Percentiles rank a stretch among this genome's conserved stretches.
These are phyloP conservation scores for Drosophila anomelani DNA, from an alignment of 2,888 invertebrate genomes.

Conservation along the genomic window DNA sequence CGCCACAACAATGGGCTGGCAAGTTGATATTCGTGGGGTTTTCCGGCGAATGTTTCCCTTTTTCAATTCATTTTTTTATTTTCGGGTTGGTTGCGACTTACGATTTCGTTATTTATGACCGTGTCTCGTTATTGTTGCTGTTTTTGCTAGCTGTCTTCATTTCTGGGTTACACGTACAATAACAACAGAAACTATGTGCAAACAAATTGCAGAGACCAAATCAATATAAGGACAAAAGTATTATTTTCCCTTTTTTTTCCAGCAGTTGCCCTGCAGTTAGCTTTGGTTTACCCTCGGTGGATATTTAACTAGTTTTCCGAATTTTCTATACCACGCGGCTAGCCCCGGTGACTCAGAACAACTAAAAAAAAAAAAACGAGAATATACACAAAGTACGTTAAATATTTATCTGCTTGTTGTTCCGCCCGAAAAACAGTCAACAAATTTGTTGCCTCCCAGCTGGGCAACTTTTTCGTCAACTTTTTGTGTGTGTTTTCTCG, in stretches of 20 bases:
- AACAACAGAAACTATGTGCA: constrained; percentile 54
- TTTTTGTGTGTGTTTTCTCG: constrained; percentile 26
- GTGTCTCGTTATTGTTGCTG: constrained; percentile 55
- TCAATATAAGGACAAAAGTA: constrained; percentile 61
- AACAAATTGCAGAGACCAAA: constrained; percentile 76
- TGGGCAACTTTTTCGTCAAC: constrained; percentile 17
- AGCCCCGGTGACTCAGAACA: constrained; percentile 11
- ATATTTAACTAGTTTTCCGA: constrained; percentile 77
- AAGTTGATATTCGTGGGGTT: constrained; percentile 53
- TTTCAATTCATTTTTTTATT: constrained; percentile 33
- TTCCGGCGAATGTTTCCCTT: constrained; percentile 42
- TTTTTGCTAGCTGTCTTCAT: constrained; percentile 48
- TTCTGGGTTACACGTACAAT: constrained; percentile 68
- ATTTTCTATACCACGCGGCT: constrained; percentile 58
- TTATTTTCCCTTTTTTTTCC: constrained; percentile 16
- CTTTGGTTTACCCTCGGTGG: constrained; percentile 43
- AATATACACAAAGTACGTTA: constrained; percentile 34
- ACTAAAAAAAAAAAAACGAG: not conserved
- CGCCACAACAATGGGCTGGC: constrained; percentile 48
- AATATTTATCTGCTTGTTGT: constrained; percentile 50
- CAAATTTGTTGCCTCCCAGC: constrained; percentile 38
- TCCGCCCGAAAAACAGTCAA: constrained; percentile 47
- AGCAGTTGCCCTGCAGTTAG: constrained; percentile 24
- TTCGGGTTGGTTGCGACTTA: constrained; percentile 48
- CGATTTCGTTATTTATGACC: constrained; percentile 74